Base-by-base conservation (phyloP, 2,888 invertebrate genomes). In the Drosophila yooni region DNA sequence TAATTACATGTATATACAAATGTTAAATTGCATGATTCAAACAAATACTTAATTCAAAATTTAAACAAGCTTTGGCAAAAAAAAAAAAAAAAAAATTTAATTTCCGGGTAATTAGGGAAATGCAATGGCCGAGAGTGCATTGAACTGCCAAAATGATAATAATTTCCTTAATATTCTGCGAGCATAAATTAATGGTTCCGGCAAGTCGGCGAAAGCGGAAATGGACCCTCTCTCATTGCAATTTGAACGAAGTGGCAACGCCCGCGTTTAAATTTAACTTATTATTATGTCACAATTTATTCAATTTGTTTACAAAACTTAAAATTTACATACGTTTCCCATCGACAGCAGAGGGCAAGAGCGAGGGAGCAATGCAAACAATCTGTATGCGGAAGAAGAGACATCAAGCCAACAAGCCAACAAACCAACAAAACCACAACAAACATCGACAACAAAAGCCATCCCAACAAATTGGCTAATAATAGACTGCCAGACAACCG, bases 281-380 rank as follows among this genome's bases (percentile, higher is more conserved):
- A 76, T 70, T 74, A 70, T 87, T 87, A 84, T 84, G 80, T 82
- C 77, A 85, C 76, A 84, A 84, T 75, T 70, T 74, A 87, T 74
- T 58, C 77, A 75, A 74, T 89, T 83, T 76, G 74, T 69, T 66
- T 83, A 83, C 84, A 75, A 74, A 63, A 72, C 38, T 8, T 15
- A 31, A 65, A 65, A 81, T 88, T 89, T 83, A 66, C 79, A 85
- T 88, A 75, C 46, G 52, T 77, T 71, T 67, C 66, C 70, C 76
- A 76, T 57, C 54, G 56, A 21, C 34, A 57, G n/a, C 34, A 57
- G n/a, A 51, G 40, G 36, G 54, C 33, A 53, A 46, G 50, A 73
- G 43, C 65, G n/a, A 38, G 57, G 40, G 43, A 61, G 57, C 40
- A 13, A 63, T 38, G 36, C 31, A 75, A 70, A 67, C 53, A 79